phyloP scores from a whole-genome alignment of 2,113 vertebrate genomes.

The Cyprinodon tularosa region DNA sequence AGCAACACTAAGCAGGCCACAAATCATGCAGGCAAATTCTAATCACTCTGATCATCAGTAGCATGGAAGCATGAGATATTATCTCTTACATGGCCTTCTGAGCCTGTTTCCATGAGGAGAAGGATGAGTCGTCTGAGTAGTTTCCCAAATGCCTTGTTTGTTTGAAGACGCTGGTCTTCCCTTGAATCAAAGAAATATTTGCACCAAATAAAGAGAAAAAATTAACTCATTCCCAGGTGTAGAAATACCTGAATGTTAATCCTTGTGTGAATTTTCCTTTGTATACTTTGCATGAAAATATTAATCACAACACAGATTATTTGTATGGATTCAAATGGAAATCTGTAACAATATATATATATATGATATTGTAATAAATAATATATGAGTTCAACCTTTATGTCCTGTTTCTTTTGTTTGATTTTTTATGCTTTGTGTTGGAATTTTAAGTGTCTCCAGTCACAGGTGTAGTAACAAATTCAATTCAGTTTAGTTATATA shows the following conservation, averaged over 20 bases:
- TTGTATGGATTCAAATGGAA: conserved; percentile 85
- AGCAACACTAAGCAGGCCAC: conserved; percentile 7
- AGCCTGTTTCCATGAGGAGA: conserved; percentile 68
- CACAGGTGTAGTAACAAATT: conserved; percentile 36
- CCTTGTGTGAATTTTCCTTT: conserved; percentile 66
- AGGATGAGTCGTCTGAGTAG: conserved; percentile 45
- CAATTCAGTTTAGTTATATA: too few relatives aligned
- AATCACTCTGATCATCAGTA: conserved; percentile 56
- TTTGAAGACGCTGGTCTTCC: conserved; percentile 61
- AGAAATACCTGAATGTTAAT: conserved; percentile 65
- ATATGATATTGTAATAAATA: conserved; percentile 89
- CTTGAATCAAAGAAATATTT: conserved; percentile 63
- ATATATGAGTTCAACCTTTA: conserved; percentile 81
- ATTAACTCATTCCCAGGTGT: conserved; percentile 69
- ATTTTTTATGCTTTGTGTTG: neutral
- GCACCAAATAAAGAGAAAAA: conserved; percentile 67
- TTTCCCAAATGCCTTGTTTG: conserved; percentile 74
- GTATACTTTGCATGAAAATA: conserved; percentile 80
- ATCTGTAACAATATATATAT: conserved; percentile 84
- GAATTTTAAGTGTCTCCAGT: neutral
- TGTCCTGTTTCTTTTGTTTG: conserved; percentile 15
- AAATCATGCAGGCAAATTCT: conserved; percentile 48
- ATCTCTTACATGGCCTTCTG: conserved; percentile 76
- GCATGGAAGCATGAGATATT: conserved; percentile 65
- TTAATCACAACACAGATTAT: conserved; percentile 83